phyloP scores from a whole-genome alignment of 2,888 invertebrate genomes.

The Pristionchus arcanus region DNA sequence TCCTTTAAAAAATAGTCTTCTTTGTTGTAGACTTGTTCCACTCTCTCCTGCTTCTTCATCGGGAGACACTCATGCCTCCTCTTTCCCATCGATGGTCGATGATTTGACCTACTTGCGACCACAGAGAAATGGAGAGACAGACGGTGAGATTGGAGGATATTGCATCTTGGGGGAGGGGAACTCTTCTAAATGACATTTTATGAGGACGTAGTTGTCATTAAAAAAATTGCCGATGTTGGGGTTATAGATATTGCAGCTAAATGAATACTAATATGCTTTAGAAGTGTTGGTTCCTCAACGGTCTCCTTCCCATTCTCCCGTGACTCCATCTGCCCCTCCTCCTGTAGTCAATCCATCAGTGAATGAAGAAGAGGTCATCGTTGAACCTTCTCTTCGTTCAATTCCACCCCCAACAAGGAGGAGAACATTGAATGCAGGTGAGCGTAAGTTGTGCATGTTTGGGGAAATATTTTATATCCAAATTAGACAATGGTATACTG shows the following conservation, averaged over 20 bases:
- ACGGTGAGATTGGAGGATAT: not conserved
- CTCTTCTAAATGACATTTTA: no score
- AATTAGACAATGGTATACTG: no score
- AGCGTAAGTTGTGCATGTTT: not conserved
- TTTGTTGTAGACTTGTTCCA: not conserved
- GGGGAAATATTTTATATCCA: no score
- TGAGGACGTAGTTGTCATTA: no score
- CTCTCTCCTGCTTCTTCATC: slow-evolving; percentile 23
- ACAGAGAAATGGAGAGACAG: not conserved
- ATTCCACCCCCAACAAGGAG: not conserved
- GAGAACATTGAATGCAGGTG: not conserved
- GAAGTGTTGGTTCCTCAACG: no score
- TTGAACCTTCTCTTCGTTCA: not conserved
- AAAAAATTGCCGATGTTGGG: no score
- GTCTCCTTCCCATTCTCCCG: no score
- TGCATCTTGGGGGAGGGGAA: not conserved
- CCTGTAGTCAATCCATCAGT: not conserved
- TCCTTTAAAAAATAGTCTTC: no score
- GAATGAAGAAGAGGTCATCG: not conserved
- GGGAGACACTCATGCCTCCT: slow-evolving; percentile 14
- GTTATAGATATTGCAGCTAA: no score
- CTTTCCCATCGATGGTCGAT: not conserved
- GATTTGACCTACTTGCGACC: not conserved
- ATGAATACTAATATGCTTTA: no score
- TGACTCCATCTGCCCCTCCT: not conserved